Evolutionary conservation across 2,113 vertebrate genomes (phyloP).

Genomic region (Paradoxurus hermaphroditus): DNA sequence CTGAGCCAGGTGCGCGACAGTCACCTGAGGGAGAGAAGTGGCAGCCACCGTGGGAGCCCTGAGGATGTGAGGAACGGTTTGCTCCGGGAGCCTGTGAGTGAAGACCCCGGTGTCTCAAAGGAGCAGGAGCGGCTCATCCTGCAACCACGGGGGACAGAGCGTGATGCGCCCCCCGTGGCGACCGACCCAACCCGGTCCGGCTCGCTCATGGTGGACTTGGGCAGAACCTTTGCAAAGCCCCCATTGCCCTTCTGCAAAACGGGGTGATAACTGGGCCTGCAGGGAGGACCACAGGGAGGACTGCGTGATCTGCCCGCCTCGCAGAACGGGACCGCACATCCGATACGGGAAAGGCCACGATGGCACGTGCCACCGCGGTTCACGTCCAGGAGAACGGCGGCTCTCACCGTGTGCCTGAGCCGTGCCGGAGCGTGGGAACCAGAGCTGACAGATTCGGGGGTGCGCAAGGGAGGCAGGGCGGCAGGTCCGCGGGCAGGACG

Average conservation of each 20-base stretch:
- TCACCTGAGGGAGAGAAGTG: neutral
- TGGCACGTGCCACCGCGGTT: fast-evolving
- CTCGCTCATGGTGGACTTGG: neutral
- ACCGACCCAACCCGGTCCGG: neutral
- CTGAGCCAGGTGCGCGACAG: neutral
- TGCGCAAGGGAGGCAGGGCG: neutral
- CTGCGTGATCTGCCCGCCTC: too few species aligned
- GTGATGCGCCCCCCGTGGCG: fast-evolving
- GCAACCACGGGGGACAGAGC: neutral
- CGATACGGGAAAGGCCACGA: fast-evolving
- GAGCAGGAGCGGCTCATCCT: neutral
- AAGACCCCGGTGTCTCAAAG: neutral
- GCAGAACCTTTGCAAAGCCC: neutral
- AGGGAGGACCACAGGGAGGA: neutral
- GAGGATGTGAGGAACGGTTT: neutral
- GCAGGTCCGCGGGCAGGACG: fast-evolving
- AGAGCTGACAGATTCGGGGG: fast-evolving
- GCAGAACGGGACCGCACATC: fast-evolving
- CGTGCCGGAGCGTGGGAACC: neutral
- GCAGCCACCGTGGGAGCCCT: too few species aligned
- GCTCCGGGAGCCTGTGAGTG: neutral
- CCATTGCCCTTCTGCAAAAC: neutral
- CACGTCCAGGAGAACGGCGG: neutral
- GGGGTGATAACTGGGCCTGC: neutral
- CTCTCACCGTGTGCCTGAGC: fast-evolving